Evolutionary conservation across 1,140 invertebrate genomes (phyloP).

Genomic region (Eupristina koningsbergeri): DNA sequence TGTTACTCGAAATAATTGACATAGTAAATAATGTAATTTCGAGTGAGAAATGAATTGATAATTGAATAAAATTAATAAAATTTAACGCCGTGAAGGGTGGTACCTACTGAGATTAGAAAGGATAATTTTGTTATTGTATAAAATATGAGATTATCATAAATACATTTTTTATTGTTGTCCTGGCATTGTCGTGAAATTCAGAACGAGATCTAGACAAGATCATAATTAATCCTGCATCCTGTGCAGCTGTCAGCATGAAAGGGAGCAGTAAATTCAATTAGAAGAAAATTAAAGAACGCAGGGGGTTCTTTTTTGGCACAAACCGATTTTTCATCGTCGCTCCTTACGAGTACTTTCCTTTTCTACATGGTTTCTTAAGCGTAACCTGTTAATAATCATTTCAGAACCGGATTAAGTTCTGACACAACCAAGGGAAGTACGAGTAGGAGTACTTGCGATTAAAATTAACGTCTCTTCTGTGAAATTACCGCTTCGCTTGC

Average conservation of each 20-base stretch:
- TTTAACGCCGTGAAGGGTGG: no score
- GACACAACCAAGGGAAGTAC: neutral
- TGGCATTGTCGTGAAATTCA: neutral
- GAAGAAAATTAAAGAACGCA: slow-evolving; percentile 11
- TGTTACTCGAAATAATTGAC: no score
- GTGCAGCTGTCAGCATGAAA: slow-evolving; percentile 5
- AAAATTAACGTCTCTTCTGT: slow-evolving; percentile 42
- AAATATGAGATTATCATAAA: neutral
- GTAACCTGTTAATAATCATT: slow-evolving; percentile 43
- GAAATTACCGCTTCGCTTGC: slow-evolving; percentile 33
- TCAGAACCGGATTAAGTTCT: slow-evolving; percentile 29
- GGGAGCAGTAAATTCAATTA: slow-evolving; percentile 45
- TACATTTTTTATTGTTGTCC: neutral
- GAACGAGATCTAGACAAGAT: neutral
- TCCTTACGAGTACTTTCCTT: neutral
- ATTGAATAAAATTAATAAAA: no score
- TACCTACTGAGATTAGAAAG: no score
- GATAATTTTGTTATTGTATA: no score
- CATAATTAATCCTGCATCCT: neutral
- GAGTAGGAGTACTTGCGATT: slow-evolving; percentile 27
- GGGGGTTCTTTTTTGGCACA: neutral
- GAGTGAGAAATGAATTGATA: no score
- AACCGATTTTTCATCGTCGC: slow-evolving; percentile 39
- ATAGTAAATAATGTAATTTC: no score
- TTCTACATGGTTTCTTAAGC: neutral